A percentile compares a stretch with the other conserved stretches of the same genome.
phyloP scores from a whole-genome alignment of 2,888 invertebrate species.

The Boloria euphrosyne region DNA sequence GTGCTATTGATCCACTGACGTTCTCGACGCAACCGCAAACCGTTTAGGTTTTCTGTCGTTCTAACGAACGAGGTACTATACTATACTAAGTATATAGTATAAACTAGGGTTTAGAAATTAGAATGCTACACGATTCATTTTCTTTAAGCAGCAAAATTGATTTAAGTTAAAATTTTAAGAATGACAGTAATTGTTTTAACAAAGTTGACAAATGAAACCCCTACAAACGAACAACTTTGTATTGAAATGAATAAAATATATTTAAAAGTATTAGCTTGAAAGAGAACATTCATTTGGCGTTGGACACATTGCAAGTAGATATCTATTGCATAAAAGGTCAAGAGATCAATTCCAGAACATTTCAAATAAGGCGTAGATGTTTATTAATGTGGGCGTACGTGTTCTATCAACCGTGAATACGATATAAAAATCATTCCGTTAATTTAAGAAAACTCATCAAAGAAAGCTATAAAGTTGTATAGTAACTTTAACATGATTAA shows the following conservation, averaged over 20 bases:
- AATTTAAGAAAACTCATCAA: neutral
- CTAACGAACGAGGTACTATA: neutral
- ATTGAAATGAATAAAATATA: neutral
- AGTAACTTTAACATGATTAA: neutral
- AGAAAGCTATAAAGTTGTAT: neutral
- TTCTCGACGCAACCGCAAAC: constrained; percentile 52
- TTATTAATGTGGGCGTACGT: constrained; percentile 18
- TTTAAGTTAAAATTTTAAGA: no score
- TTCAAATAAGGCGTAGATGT: constrained; percentile 10
- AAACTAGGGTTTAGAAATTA: neutral
- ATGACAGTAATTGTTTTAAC: neutral
- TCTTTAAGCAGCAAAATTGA: no score
- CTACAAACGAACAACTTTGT: neutral
- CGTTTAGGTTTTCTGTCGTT: constrained; percentile 19
- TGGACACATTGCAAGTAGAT: constrained; percentile 12
- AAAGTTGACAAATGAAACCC: no score
- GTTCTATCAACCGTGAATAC: neutral
- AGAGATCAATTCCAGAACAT: constrained; percentile 19
- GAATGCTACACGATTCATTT: neutral
- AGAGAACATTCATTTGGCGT: constrained; percentile 3
- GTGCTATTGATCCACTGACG: constrained; percentile 59
- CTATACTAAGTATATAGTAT: neutral
- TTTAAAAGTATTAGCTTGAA: neutral
- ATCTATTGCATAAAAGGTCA: constrained; percentile 23
- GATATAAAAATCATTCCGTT: neutral